Evolutionary conservation across 2,113 vertebrate genomes (phyloP).

Genomic region (Scytalopus superciliaris): DNA sequence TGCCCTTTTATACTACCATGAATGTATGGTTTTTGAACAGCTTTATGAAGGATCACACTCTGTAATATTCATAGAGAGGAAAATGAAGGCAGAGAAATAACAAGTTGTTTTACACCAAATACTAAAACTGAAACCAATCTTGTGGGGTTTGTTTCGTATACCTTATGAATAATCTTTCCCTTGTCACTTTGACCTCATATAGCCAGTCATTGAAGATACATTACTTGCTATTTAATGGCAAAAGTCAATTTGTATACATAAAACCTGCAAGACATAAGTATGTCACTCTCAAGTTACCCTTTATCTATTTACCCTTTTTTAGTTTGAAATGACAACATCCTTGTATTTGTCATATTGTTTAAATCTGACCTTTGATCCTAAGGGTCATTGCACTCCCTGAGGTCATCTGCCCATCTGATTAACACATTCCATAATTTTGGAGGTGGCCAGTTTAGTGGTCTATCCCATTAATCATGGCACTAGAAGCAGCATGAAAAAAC

Average conservation of each 20-base stretch:
- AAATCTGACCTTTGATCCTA: slow-evolving; percentile 82
- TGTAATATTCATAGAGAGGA: neutral
- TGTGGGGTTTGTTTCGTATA: neutral
- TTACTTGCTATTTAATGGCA: neutral
- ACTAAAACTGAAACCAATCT: neutral
- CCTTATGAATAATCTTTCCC: neutral
- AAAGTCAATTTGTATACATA: neutral
- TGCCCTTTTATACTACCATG: neutral
- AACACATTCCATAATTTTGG: slow-evolving; percentile 88
- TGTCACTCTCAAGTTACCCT: slow-evolving; percentile 4
- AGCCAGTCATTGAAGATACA: neutral
- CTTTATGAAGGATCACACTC: neutral
- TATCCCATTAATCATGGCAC: slow-evolving; percentile 80
- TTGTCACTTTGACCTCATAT: neutral
- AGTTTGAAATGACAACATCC: slow-evolving; percentile 58
- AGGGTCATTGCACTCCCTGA: slow-evolving; percentile 59
- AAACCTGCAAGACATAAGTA: slow-evolving; percentile 3
- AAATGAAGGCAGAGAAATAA: neutral
- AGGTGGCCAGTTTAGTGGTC: slow-evolving; percentile 70
- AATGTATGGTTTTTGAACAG: neutral
- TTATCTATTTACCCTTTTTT: slow-evolving; percentile 17
- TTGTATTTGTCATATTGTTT: slow-evolving; percentile 79
- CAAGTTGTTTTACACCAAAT: neutral
- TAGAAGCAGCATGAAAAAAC: slow-evolving; percentile 50
- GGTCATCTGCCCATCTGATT: slow-evolving; percentile 77